phyloP scores from a whole-genome alignment of 2,797 vertebrate genomes.

The Lithobates sylvaticus region DNA sequence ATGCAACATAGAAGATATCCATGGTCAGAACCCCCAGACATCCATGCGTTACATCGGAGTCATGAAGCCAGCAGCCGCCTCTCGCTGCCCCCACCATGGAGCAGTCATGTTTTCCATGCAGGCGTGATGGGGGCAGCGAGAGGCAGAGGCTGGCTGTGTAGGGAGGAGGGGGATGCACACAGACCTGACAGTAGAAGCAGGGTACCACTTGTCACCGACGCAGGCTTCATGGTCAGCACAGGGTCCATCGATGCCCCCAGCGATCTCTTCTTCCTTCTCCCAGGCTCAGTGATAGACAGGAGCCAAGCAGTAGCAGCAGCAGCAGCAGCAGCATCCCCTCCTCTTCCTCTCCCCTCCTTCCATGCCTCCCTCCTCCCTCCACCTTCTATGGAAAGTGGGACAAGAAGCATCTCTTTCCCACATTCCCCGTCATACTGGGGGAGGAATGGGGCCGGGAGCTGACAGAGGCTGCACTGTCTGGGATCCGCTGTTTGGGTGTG shows the following conservation, averaged over 20 bases:
- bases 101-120: conserved; percentile 40
- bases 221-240: conserved; percentile 35
- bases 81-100: conserved; percentile 6
- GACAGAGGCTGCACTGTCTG: conserved; percentile 8
- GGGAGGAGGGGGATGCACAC: conserved; percentile 13
- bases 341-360: conserved; percentile 45
- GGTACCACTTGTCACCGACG: conserved; percentile 30
- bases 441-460: neutral
- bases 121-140: neutral
- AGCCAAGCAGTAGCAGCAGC: conserved; percentile 25
- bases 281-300: conserved; percentile 14
- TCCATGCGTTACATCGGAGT: neutral
- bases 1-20: neutral
- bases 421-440: conserved; percentile 8
- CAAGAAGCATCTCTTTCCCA: neutral
- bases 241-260: conserved; percentile 12
- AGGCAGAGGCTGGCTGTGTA: neutral
- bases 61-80: conserved; percentile 4
- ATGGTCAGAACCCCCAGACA: neutral
- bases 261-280: conserved; percentile 25
- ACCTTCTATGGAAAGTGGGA: conserved; percentile 41
- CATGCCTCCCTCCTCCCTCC: conserved; percentile 42
- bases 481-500: neutral
- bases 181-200: conserved; percentile 52
- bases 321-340: conserved; percentile 25